Conservation (phyloP, 2,888 invertebrate genomes). For the Caenorhabditis sp. region DNA sequence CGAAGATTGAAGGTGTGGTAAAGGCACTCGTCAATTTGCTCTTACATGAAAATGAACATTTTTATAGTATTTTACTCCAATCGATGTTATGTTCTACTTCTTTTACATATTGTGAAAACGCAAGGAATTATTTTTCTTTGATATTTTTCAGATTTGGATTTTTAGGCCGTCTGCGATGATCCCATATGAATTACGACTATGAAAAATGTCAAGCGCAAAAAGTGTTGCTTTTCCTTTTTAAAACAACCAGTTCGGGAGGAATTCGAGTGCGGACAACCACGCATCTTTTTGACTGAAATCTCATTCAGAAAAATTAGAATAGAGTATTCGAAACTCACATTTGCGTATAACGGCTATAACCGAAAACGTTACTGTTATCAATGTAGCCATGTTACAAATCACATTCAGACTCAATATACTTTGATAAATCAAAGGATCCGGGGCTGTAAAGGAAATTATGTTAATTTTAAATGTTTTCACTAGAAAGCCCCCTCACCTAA, state of each 20-base stretch:
- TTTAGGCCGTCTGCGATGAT: slow-evolving; percentile 25
- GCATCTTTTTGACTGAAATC: slow-evolving; percentile 28
- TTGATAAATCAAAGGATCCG: slow-evolving; percentile 28
- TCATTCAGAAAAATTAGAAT: background rate
- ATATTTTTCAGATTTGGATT: slow-evolving; percentile 11
- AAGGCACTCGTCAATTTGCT: too few relatives aligned
- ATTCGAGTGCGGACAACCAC: slow-evolving; percentile 27
- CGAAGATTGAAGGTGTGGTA: too few relatives aligned
- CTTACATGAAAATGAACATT: too few relatives aligned
- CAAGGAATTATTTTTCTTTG: slow-evolving; percentile 1
- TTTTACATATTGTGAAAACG: slow-evolving; percentile 25
- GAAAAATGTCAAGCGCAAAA: slow-evolving; percentile 38
- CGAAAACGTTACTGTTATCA: slow-evolving; percentile 18
- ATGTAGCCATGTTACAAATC: slow-evolving; percentile 18
- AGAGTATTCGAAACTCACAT: slow-evolving; percentile 8
- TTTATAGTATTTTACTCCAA: too few relatives aligned
- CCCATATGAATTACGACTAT: slow-evolving; percentile 23
- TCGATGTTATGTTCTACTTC: too few relatives aligned
- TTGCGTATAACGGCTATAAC: slow-evolving; percentile 20
- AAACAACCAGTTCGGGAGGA: slow-evolving; percentile 14
- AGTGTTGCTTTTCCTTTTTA: slow-evolving; percentile 27
- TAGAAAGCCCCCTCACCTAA: too few relatives aligned
- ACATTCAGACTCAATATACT: slow-evolving; percentile 21
- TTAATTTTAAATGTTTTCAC: too few relatives aligned
- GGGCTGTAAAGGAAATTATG: slow-evolving; percentile 34